Conservation (phyloP, 2,797 vertebrate species). For the Xiphorhynchus erythropygius region DNA sequence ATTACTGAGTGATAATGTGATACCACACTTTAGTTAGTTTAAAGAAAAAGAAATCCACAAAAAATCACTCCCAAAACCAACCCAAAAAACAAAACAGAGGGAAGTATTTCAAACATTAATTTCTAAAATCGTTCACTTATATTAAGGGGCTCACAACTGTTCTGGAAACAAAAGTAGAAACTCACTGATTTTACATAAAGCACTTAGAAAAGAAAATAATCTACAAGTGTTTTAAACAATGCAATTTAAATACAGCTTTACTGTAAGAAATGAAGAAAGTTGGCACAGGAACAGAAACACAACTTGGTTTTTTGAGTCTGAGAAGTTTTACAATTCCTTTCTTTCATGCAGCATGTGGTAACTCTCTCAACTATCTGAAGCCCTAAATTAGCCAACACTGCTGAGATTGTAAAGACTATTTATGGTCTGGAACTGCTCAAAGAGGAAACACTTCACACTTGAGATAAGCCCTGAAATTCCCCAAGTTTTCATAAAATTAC, state of each 20-base stretch:
- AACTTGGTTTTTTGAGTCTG: neutral
- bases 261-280: neutral
- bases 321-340: neutral
- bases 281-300: neutral
- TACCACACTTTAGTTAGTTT: neutral
- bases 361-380: neutral
- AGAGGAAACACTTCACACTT: neutral
- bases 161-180: neutral
- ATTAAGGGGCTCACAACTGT: neutral
- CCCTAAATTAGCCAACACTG: neutral
- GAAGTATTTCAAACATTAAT: neutral
- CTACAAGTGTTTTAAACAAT: neutral
- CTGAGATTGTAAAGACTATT: neutral
- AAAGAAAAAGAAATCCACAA: neutral
- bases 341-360: neutral
- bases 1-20: neutral
- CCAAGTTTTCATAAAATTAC: neutral
- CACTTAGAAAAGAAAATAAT: neutral
- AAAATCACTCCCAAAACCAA: neutral
- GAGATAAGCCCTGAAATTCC: neutral
- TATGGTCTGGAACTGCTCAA: neutral
- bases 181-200: neutral
- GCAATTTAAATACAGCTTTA: neutral
- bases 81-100: fast-evolving
- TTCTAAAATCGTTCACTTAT: neutral